phyloP scores from a whole-genome alignment of 2,888 invertebrate species.

The Platycnemis pennipes region DNA sequence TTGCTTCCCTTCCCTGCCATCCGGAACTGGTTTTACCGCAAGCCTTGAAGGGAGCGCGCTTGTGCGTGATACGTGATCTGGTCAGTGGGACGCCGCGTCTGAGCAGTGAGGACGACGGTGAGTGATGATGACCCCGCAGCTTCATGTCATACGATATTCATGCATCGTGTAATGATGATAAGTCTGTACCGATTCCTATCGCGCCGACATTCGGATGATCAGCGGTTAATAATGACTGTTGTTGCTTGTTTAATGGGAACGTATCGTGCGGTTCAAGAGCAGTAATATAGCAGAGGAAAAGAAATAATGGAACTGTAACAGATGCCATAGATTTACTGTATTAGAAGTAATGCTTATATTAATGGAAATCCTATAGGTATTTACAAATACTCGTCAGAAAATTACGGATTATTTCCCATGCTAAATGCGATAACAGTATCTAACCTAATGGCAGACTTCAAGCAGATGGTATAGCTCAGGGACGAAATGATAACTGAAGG shows the following conservation, averaged over 20 bases:
- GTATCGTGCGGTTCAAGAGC: background rate
- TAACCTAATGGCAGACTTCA: too few relatives aligned
- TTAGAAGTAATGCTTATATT: too few relatives aligned
- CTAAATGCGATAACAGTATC: too few relatives aligned
- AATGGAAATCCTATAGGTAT: too few relatives aligned
- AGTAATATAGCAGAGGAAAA: background rate
- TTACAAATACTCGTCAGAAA: too few relatives aligned
- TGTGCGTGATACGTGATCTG: background rate
- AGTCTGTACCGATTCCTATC: background rate
- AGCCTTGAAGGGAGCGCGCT: background rate
- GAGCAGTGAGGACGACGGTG: background rate
- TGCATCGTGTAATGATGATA: background rate
- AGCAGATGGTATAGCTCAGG: too few relatives aligned
- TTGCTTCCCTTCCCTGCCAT: background rate
- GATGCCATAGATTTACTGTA: too few relatives aligned
- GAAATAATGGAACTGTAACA: background rate
- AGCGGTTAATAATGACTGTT: background rate
- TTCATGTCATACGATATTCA: background rate
- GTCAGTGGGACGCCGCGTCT: slow-evolving; percentile 33
- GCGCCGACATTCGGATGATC: too few relatives aligned
- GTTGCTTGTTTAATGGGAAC: background rate
- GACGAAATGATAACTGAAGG: too few relatives aligned
- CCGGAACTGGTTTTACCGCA: slow-evolving; percentile 31
- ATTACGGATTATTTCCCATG: too few relatives aligned
- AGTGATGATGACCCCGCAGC: background rate